Percentiles rank a stretch among this genome's conserved stretches.
Evolutionary conservation across 1,140 invertebrate species (phyloP).

Genomic region (Apolygus lucorum): DNA sequence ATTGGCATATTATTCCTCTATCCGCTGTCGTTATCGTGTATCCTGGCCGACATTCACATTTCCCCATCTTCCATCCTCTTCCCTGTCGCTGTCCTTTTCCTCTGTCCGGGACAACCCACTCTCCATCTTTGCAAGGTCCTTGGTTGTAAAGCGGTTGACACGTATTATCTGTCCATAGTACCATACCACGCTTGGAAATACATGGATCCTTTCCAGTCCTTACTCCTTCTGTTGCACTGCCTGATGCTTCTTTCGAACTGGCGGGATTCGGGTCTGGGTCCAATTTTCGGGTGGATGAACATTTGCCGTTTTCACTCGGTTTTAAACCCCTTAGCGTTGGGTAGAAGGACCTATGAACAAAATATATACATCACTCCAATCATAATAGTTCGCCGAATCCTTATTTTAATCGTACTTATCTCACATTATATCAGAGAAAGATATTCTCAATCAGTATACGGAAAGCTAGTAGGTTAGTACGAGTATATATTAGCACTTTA

Average conservation of each 20-base stretch:
- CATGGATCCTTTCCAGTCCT: slow-evolving; percentile 28
- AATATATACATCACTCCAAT: too few relatives aligned
- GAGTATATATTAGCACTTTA: too few relatives aligned
- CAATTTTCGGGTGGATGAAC: slow-evolving; percentile 8
- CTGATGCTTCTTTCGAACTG: too few relatives aligned
- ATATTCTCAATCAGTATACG: too few relatives aligned
- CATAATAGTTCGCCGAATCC: too few relatives aligned
- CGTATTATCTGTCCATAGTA: slow-evolving; percentile 31
- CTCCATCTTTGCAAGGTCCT: slow-evolving; percentile 57
- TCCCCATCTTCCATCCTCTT: slow-evolving; percentile 33
- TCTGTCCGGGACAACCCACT: slow-evolving; percentile 57
- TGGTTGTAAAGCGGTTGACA: slow-evolving; percentile 34
- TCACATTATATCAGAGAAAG: too few relatives aligned
- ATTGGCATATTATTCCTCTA: slow-evolving; percentile 40
- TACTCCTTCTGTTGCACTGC: too few relatives aligned
- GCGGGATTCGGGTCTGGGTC: neutral
- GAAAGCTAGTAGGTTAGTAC: too few relatives aligned
- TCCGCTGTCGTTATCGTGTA: slow-evolving; percentile 41
- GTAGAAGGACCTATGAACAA: slow-evolving; percentile 29
- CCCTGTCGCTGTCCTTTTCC: slow-evolving; percentile 35
- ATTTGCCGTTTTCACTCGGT: slow-evolving; percentile 13
- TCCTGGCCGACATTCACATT: slow-evolving; percentile 63
- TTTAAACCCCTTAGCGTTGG: slow-evolving; percentile 13
- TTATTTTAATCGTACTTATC: too few relatives aligned
- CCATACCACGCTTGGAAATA: slow-evolving; percentile 28